Base-by-base conservation (phyloP, 2,113 vertebrate genomes). In the Colossoma macropomum region DNA sequence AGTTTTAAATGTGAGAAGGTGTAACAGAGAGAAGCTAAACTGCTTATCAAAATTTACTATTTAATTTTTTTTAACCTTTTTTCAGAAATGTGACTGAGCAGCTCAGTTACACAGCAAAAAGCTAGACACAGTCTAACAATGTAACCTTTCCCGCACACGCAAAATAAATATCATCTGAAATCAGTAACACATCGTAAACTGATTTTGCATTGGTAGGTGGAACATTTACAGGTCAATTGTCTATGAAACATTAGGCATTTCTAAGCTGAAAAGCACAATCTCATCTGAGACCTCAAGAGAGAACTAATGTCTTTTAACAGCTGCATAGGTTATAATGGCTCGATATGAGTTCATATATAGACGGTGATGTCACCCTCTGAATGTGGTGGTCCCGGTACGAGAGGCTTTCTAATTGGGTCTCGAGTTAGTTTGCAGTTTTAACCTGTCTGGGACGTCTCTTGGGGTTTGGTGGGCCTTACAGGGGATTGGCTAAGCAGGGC, bases 351-450 rank as follows among this genome's bases (percentile, higher is more conserved):
- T 59, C 28, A 79, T 5, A 63, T 27, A 52, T 5, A 11, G 30
- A 27, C 68, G 68, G 34, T 87, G 86, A 87, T 82, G 78, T 84
- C 86, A 81, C 34, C 32, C 12, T 80, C 27, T 75, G 5, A 5
- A 41, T 50, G 56, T 76, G 71, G 41, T n/a, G 45, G 66, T 50
- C 60, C 28, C 27, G 25, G 45, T 72, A 59, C 70, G 28, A 50
- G n/a, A n/a, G n/a, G 71, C 65, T 48, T 21, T 17, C 13, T 82
- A 80, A 75, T 74, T 70, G 62, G 72, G 50, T 34, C 27, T 75
- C 50, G 30, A 41, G 68, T 52, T 38, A 70, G 25, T 80, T 66
- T 80, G 83, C 77, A 78, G 56, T 32, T 41, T 69, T 80, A 76
- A 75, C 71, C 68, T 80, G 72, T 65, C 73, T 62, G 60, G 28